Evolutionary conservation across 2,113 vertebrate species (phyloP).

Genomic region (Tupaia tana): DNA sequence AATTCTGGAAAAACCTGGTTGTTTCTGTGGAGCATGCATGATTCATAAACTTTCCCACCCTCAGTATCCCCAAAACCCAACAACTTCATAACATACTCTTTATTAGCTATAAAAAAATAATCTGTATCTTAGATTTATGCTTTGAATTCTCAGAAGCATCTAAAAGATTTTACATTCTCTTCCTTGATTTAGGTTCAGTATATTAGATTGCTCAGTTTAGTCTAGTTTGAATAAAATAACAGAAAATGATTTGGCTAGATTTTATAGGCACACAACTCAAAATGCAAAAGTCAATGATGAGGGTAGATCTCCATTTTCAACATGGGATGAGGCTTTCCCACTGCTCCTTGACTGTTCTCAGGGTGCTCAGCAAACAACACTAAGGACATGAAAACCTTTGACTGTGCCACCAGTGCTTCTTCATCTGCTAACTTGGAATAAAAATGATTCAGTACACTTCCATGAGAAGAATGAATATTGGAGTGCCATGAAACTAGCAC

Average conservation of each 20-base stretch:
- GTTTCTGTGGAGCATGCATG: constrained; percentile 59
- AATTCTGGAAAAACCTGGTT: constrained; percentile 69
- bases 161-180: constrained; percentile 73
- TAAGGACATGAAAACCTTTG: background rate
- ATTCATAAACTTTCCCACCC: constrained; percentile 21
- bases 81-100: constrained; percentile 61
- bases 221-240: constrained; percentile 44
- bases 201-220: constrained; percentile 60
- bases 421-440: constrained; percentile 46
- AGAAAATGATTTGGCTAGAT: background rate
- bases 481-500: constrained; percentile 52
- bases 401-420: background rate
- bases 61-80: background rate
- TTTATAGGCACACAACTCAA: constrained; percentile 44
- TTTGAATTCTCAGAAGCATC: constrained; percentile 68
- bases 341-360: accelerated
- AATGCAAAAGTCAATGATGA: background rate
- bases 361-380: too few relatives aligned
- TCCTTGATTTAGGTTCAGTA: constrained; percentile 71
- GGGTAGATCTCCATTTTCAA: background rate
- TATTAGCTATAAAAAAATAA: constrained; percentile 85
- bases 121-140: constrained; percentile 73
- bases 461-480: background rate
- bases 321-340: background rate
- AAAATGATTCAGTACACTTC: constrained; percentile 22